Conservation (phyloP, 2,113 vertebrate species). For the Prunella himalayana region DNA sequence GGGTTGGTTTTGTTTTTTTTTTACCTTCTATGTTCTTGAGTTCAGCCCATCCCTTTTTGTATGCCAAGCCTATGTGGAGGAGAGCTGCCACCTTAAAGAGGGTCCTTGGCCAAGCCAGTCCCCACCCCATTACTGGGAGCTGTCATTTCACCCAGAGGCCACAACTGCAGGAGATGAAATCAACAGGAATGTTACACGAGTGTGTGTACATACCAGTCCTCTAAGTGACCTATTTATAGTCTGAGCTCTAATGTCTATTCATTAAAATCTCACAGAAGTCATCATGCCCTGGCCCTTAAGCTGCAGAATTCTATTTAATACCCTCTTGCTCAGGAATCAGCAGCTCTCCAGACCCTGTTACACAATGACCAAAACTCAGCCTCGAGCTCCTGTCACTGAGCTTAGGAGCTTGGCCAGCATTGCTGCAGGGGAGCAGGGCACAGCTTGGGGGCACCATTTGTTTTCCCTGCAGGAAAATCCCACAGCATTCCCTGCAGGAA, state of each 20-base stretch:
- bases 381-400: not conserved
- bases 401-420: not conserved
- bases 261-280: conserved; percentile 24
- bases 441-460: not conserved
- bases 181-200: not conserved
- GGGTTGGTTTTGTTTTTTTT: not conserved
- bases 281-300: not conserved
- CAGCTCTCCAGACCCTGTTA: not conserved
- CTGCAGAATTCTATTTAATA: not conserved
- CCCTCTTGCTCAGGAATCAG: not conserved
- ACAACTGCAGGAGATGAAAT: not conserved
- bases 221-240: conserved; percentile 21
- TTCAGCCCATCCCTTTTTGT: not conserved
- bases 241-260: not conserved
- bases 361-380: not conserved
- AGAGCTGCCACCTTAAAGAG: not conserved
- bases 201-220: not conserved
- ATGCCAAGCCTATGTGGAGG: rapidly evolving
- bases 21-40: not conserved
- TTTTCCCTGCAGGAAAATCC: not conserved
- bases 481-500: not conserved
- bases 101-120: not conserved
- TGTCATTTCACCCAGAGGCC: not conserved
- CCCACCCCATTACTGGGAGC: not conserved
- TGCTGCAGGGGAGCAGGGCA: not conserved